A percentile compares a stretch with the other conserved stretches of the same genome.
Evolutionary conservation across 2,113 vertebrate species (phyloP).

Genomic region (Camelus bactrianus): DNA sequence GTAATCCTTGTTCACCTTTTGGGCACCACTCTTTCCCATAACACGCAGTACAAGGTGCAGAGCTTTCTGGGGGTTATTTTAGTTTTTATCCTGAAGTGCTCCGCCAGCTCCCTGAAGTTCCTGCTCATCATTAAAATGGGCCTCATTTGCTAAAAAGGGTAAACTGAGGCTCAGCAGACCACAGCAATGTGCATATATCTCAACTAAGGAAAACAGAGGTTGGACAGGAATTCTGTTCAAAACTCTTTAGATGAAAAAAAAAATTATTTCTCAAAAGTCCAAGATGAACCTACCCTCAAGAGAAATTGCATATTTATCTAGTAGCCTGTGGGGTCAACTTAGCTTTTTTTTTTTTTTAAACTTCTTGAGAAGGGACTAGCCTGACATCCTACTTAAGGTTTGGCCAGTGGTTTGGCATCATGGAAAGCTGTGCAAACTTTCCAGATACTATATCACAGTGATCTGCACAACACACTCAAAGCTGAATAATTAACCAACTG

Average conservation of each 20-base stretch:
- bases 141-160: background rate
- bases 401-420: background rate
- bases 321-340: background rate
- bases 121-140: background rate
- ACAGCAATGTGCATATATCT: background rate
- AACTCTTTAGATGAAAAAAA: background rate
- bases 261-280: slow-evolving; percentile 21
- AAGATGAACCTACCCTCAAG: background rate
- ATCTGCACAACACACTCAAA: background rate
- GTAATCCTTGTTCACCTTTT: background rate
- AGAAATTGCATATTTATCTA: background rate
- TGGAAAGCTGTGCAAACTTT: background rate
- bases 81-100: background rate
- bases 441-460: background rate
- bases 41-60: background rate
- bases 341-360: background rate
- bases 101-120: background rate
- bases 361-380: slow-evolving; percentile 13
- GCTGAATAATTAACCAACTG: background rate
- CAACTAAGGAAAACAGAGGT: background rate
- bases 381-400: background rate
- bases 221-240: slow-evolving; percentile 20
- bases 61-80: background rate
- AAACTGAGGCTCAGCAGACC: slow-evolving; percentile 30
- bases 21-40: background rate